Percentiles rank a stretch among this genome's conserved stretches.
phyloP scores from a whole-genome alignment of 2,888 invertebrate genomes.

The Rhagium mordax region DNA sequence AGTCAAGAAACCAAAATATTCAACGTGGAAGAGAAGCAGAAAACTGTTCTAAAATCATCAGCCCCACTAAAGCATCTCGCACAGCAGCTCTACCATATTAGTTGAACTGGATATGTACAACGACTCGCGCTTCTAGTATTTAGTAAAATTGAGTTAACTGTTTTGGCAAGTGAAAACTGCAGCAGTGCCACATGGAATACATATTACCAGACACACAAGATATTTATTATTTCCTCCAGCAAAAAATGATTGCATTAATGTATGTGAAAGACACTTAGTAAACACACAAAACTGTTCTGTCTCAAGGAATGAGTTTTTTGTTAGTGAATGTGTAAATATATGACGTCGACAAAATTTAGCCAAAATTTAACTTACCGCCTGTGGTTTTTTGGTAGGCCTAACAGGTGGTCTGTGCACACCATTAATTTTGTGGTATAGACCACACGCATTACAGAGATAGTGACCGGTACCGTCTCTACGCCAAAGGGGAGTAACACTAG shows the following conservation, averaged over 20 bases:
- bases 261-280: background rate
- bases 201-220: conserved; percentile 14
- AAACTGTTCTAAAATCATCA: too few species aligned
- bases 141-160: too few species aligned
- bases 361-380: conserved; percentile 70
- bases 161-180: too few species aligned
- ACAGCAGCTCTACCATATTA: too few species aligned
- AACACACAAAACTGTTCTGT: conserved; percentile 1
- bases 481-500: conserved; percentile 85
- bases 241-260: too few species aligned
- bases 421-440: conserved; percentile 75
- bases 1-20: too few species aligned
- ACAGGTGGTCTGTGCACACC: conserved; percentile 85
- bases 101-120: too few species aligned
- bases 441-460: conserved; percentile 91
- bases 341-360: conserved; percentile 31
- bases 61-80: too few species aligned
- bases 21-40: too few species aligned
- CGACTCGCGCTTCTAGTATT: too few species aligned
- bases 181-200: too few species aligned
- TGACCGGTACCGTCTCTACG: conserved; percentile 89
- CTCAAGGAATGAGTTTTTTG: conserved; percentile 3
- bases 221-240: background rate
- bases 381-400: conserved; percentile 78
- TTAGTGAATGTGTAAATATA: conserved; percentile 23